phyloP scores from a whole-genome alignment of 2,113 vertebrate species.

The Laterallus jamaicensis region DNA sequence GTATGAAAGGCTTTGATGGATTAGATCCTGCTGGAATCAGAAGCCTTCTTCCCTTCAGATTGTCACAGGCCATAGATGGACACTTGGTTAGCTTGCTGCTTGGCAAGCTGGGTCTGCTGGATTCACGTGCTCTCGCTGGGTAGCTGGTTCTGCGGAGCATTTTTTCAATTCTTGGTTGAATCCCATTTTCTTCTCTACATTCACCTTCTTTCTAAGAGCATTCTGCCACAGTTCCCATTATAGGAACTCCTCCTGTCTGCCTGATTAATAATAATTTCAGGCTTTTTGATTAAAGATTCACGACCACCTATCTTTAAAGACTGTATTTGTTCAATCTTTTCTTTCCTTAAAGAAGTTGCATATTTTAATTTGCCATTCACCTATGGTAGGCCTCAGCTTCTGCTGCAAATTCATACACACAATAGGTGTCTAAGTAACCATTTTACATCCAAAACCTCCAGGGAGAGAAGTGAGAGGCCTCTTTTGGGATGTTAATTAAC shows the following conservation, averaged over 20 bases:
- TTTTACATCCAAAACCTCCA: conserved; percentile 26
- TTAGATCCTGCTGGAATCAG: not conserved
- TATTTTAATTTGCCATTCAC: not conserved
- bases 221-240: not conserved
- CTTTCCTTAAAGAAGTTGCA: not conserved
- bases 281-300: not conserved
- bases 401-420: conserved; percentile 15
- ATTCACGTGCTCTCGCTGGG: not conserved
- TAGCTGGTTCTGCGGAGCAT: not conserved
- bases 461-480: conserved; percentile 19
- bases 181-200: not conserved
- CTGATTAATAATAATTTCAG: not conserved
- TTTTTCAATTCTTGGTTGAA: not conserved
- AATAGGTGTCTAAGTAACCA: conserved; percentile 58
- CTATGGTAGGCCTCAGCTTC: not conserved
- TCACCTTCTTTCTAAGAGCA: not conserved
- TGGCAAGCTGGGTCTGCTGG: not conserved
- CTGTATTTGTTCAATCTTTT: not conserved
- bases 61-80: not conserved
- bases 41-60: not conserved
- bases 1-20: not conserved
- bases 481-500: conserved; percentile 68
- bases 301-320: not conserved
- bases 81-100: not conserved
- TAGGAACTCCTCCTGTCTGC: not conserved